These are phyloP conservation scores for Perodicticus potto DNA, from an alignment of 2,797 vertebrate genomes.

Conservation along the genomic window DNA sequence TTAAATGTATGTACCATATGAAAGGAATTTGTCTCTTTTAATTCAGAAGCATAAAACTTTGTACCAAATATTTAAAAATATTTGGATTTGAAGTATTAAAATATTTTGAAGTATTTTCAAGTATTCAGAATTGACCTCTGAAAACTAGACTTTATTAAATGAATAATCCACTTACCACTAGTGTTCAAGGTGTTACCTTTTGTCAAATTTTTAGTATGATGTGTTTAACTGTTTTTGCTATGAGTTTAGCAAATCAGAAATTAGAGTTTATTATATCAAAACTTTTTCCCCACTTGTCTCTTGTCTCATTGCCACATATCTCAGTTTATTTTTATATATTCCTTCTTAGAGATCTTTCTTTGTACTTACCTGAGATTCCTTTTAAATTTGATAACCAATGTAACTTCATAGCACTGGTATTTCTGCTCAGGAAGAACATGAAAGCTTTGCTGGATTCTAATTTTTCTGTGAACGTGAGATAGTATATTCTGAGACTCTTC, in stretches of 20 bases:
- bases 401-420: not conserved
- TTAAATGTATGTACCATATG: not conserved
- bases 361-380: not conserved
- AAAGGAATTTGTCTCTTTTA: not conserved
- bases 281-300: not conserved
- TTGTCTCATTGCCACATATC: not conserved
- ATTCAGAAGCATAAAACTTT: not conserved
- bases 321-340: slow-evolving; percentile 15
- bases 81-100: not conserved
- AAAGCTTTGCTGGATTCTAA: not conserved
- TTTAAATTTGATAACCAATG: not conserved
- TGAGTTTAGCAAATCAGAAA: not conserved
- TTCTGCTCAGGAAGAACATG: not conserved
- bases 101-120: slow-evolving; percentile 28
- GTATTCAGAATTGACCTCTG: not conserved
- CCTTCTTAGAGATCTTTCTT: not conserved
- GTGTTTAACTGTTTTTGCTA: not conserved
- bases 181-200: not conserved
- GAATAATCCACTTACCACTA: not conserved
- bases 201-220: not conserved
- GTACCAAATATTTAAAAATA: slow-evolving; percentile 8
- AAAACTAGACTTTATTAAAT: not conserved
- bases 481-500: not conserved
- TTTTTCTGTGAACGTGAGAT: not conserved
- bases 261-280: not conserved